A percentile compares a stretch with the other conserved stretches of the same genome.
Conservation (phyloP, 2,113 vertebrate species). For the Pontoporia blainvillei region DNA sequence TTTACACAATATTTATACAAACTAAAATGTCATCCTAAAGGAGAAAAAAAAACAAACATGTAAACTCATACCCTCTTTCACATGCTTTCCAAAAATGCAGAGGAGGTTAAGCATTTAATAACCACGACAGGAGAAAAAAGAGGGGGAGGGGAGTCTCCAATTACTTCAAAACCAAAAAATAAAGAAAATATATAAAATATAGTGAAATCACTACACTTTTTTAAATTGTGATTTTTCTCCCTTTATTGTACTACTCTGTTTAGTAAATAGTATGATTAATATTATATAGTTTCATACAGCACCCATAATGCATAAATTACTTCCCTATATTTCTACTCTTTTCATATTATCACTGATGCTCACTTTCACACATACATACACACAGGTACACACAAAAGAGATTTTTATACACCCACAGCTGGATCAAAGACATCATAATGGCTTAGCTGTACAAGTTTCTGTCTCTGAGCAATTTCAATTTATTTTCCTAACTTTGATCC, state of each 20-base stretch:
- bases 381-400: slow-evolving; percentile 37
- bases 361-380: not conserved
- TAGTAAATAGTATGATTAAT: slow-evolving; percentile 50
- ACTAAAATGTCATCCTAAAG: slow-evolving; percentile 50
- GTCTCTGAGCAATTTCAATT: slow-evolving; percentile 53
- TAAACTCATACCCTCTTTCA: slow-evolving; percentile 63
- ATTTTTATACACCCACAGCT: not conserved
- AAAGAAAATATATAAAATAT: slow-evolving; percentile 33
- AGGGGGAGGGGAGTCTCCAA: not conserved
- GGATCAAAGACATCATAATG: slow-evolving; percentile 34
- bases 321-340: slow-evolving; percentile 55
- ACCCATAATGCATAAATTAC: slow-evolving; percentile 58
- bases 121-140: slow-evolving; percentile 32
- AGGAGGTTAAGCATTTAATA: slow-evolving; percentile 63
- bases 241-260: slow-evolving; percentile 63
- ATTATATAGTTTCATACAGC: slow-evolving; percentile 46
- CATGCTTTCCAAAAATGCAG: slow-evolving; percentile 58
- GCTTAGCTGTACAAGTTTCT: slow-evolving; percentile 28
- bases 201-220: slow-evolving; percentile 51
- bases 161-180: slow-evolving; percentile 63
- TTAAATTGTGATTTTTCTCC: slow-evolving; percentile 70
- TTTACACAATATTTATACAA: not conserved
- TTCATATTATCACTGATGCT: not conserved
- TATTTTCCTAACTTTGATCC: slow-evolving; percentile 46
- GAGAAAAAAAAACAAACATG: slow-evolving; percentile 9